Base-by-base conservation (phyloP, 1,140 invertebrate species). In the Hydropsyche tenuis region DNA sequence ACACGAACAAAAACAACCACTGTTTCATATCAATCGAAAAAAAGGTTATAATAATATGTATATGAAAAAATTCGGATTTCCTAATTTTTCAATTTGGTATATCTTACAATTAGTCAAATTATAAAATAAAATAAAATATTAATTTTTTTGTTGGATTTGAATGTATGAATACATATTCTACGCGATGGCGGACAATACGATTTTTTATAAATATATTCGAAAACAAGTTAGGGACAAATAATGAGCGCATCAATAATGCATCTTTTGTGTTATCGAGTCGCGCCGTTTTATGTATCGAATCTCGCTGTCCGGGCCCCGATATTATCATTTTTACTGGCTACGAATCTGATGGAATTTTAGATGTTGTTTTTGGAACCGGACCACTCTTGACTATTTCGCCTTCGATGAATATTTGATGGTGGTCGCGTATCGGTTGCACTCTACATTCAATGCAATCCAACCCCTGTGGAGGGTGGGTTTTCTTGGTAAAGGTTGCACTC, bases 291-390 rank as follows among this genome's bases (percentile, higher is more conserved):
- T 53, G 9, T 12, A 60, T 60, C 56, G 56, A 60, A 60, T 60
- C 56, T 60, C 56, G 56, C 18, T 37, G 56, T 60, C 51, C n/a
- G 9, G 1, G 51, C 56, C 18, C 7, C 20, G 42, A 65, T 73
- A 73, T 73, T 68, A 68, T 73, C 42, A 72, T 62, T 73, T 73
- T 73, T 68, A 73, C 64, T 68, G 63, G 48, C 63, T 42, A 51
- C 5, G 56, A 60, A 23, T 62, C 72, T 73, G 72, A 73, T 73
- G 72, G 72, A 73, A 73, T 73, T 73, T 73, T 73, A 60, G 72
- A 73, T 73, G 37, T 46, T 43, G 30, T 66, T 66, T 73, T 73
- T 68, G 23, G 22, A 22, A 16, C 25, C 69, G 30, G 56, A 22
- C 43, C 27, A 42, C 48, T 60, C 56, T 66, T 73, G 63, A 66